These are phyloP conservation scores for Nyctalus aviator DNA, from an alignment of 2,797 vertebrate genomes.

Conservation along the genomic window DNA sequence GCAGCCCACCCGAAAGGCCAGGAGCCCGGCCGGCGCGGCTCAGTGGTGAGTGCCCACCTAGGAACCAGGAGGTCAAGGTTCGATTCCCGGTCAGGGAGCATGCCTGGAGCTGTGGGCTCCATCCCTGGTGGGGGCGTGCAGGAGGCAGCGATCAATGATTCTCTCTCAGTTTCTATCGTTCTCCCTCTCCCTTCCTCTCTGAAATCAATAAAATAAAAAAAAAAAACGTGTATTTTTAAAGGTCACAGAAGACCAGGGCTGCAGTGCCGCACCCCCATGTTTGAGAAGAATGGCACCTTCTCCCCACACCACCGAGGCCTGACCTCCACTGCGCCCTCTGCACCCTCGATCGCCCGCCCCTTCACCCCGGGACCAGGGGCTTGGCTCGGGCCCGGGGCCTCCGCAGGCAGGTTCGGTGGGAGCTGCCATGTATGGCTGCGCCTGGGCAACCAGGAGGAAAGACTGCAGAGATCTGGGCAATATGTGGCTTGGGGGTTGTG, in stretches of 20 bases:
- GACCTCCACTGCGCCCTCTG: neutral
- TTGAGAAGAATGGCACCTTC: neutral
- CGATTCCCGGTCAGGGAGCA: too few species aligned
- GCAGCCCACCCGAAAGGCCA: neutral
- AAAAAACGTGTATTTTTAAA: neutral
- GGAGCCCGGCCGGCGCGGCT: neutral
- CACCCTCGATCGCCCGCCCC: neutral
- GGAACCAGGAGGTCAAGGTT: too few species aligned
- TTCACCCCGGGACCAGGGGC: neutral
- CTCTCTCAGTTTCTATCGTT: too few species aligned
- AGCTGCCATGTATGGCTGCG: neutral
- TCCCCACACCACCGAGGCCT: neutral
- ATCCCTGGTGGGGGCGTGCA: too few species aligned
- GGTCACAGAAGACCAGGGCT: neutral
- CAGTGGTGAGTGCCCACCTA: too few species aligned
- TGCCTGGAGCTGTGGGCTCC: too few species aligned
- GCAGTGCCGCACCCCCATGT: fast-evolving
- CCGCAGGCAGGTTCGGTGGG: too few species aligned
- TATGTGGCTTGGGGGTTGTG: neutral
- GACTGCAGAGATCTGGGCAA: neutral
- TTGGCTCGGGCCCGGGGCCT: neutral
- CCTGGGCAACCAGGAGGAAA: neutral
- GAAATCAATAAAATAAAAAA: too few species aligned
- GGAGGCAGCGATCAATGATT: too few species aligned
- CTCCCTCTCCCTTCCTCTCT: too few species aligned